phyloP scores from a whole-genome alignment of 2,888 invertebrate genomes.

The Autographa pulchrina region DNA sequence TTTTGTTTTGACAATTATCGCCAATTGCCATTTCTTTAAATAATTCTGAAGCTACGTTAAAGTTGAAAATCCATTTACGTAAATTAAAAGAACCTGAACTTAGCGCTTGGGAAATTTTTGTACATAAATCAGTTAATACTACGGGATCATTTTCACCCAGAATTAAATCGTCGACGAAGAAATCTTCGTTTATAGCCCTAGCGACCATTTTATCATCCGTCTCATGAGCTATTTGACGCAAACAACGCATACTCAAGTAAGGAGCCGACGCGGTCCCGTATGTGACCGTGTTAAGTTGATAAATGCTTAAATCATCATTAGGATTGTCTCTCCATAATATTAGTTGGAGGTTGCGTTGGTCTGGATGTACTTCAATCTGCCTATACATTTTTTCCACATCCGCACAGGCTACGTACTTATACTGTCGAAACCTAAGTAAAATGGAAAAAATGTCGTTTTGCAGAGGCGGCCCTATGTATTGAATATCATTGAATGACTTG shows the following conservation, averaged over 20 bases:
- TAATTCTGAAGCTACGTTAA: neutral
- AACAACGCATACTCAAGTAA: conserved; percentile 20
- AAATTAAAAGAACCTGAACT: conserved; percentile 36
- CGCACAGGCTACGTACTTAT: conserved; percentile 13
- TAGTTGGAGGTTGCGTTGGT: conserved; percentile 6
- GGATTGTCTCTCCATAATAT: conserved; percentile 9
- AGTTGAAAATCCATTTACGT: conserved; percentile 35
- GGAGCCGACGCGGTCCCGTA: conserved; percentile 13
- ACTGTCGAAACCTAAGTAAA: conserved; percentile 10
- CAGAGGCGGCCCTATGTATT: neutral
- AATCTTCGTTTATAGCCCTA: conserved; percentile 11
- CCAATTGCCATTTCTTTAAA: conserved; percentile 11
- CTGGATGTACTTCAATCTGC: neutral
- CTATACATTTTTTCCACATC: conserved; percentile 16
- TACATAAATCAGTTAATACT: conserved; percentile 6
- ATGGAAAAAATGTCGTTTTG: conserved; percentile 20
- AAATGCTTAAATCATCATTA: neutral
- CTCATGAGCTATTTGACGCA: conserved; percentile 11
- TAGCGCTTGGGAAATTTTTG: conserved; percentile 14
- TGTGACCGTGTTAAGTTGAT: neutral
- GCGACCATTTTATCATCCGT: conserved; percentile 9
- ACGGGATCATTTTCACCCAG: conserved; percentile 7
- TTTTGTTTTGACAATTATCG: conserved; percentile 24
- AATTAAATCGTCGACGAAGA: conserved; percentile 27
- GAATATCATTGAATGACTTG: conserved; percentile 12